phyloP scores from a whole-genome alignment of 1,140 invertebrate genomes.

The Papilio polyxenes region DNA sequence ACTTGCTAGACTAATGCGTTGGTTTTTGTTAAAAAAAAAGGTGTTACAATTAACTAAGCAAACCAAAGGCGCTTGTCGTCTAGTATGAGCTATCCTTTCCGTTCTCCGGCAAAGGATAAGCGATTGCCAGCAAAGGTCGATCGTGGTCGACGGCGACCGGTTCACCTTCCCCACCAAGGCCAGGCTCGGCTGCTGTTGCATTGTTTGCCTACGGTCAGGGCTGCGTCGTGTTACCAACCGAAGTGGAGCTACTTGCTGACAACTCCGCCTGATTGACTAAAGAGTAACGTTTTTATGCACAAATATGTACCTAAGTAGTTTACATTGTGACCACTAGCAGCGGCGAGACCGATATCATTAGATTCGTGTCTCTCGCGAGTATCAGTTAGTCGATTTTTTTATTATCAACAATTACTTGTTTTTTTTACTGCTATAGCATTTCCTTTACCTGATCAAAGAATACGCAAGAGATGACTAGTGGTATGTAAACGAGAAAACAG shows the following conservation, averaged over 20 bases:
- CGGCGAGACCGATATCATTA: neutral
- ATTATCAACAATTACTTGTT: too few relatives aligned
- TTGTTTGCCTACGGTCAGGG: conserved; percentile 16
- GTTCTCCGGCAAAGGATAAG: conserved; percentile 18
- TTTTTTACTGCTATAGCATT: too few relatives aligned
- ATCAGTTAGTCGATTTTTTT: too few relatives aligned
- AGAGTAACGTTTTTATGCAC: neutral
- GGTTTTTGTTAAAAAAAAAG: neutral
- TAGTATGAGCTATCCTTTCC: conserved; percentile 12
- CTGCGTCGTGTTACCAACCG: conserved; percentile 11
- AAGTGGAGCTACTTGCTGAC: neutral
- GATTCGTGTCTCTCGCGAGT: too few relatives aligned
- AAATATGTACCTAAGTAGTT: neutral
- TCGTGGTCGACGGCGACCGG: conserved; percentile 12
- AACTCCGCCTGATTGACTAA: neutral
- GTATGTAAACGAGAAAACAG: too few relatives aligned
- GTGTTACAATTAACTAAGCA: neutral
- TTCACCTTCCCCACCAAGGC: conserved; percentile 17
- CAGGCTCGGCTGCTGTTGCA: conserved; percentile 4
- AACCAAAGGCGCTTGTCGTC: neutral
- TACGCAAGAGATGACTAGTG: too few relatives aligned
- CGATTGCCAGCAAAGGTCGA: conserved; percentile 17
- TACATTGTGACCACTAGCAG: neutral
- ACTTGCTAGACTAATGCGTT: neutral
- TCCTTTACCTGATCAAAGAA: too few relatives aligned